Percentiles rank a stretch among this genome's conserved stretches.
These are phyloP conservation scores for Lasioglossum leucozonium DNA, from an alignment of 2,888 invertebrate species.

Conservation along the genomic window DNA sequence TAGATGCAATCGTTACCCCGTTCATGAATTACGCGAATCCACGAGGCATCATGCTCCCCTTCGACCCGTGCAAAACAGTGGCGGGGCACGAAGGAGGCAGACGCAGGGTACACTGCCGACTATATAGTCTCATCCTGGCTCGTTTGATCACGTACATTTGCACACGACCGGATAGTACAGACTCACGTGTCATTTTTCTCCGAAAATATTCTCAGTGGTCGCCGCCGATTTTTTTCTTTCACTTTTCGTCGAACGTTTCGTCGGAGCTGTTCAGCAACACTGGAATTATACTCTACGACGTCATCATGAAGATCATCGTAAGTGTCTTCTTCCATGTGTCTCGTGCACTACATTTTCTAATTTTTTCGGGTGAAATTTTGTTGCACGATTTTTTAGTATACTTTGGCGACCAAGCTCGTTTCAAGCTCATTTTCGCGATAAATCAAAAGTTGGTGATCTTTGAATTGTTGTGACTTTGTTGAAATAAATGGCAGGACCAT, in stretches of 20 bases:
- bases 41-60: constrained; percentile 66
- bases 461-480: background rate
- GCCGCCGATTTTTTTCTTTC: background rate
- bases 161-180: constrained; percentile 51
- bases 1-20: constrained; percentile 47
- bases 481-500: background rate
- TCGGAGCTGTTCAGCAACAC: background rate
- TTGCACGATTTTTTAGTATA: background rate
- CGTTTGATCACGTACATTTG: constrained; percentile 56
- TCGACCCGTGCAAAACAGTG: constrained; percentile 59
- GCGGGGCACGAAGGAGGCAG: constrained; percentile 68
- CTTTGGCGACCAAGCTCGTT: background rate
- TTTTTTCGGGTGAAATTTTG: background rate
- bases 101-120: constrained; percentile 63
- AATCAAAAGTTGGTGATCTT: background rate
- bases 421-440: background rate
- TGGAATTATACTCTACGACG: background rate
- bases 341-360: background rate
- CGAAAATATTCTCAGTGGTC: constrained; percentile 23
- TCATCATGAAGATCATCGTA: constrained; percentile 78
- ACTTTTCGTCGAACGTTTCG: background rate
- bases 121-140: constrained; percentile 69
- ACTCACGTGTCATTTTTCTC: constrained; percentile 39
- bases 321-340: constrained; percentile 58
- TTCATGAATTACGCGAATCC: constrained; percentile 61